phyloP scores from a whole-genome alignment of 2,888 invertebrate genomes.

The Euproctis similis region DNA sequence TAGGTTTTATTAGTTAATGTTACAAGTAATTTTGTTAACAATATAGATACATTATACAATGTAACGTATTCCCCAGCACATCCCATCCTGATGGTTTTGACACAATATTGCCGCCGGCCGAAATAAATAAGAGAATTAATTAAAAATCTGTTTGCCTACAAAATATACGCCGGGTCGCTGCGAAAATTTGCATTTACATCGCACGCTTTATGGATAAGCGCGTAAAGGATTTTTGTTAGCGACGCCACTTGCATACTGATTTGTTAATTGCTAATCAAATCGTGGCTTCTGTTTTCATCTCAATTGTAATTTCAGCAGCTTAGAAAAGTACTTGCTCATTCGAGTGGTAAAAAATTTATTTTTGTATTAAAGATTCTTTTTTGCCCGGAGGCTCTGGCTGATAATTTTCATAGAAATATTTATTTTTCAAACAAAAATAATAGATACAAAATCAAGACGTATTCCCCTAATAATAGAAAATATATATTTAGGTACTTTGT shows the following conservation, averaged over 20 bases:
- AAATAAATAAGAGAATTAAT: slow-evolving; percentile 60
- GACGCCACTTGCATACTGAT: slow-evolving; percentile 18
- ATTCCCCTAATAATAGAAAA: no score
- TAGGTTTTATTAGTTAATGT: no score
- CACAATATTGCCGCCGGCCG: slow-evolving; percentile 18
- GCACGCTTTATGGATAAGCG: slow-evolving; percentile 24
- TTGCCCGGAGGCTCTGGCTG: no score
- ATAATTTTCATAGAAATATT: no score
- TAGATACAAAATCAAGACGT: no score
- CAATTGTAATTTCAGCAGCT: slow-evolving; percentile 1
- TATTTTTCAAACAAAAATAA: no score
- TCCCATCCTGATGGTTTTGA: no score
- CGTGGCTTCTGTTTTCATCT: slow-evolving; percentile 7
- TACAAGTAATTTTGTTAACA: no score
- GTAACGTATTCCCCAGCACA: no score
- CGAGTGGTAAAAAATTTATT: neutral
- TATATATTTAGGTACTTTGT: no score
- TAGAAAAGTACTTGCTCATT: neutral
- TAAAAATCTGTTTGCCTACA: slow-evolving; percentile 59
- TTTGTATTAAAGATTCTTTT: neutral
- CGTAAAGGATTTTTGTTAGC: slow-evolving; percentile 24
- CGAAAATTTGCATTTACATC: slow-evolving; percentile 27
- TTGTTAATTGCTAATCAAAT: slow-evolving; percentile 20
- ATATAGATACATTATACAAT: no score
- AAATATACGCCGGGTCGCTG: slow-evolving; percentile 32